Evolutionary conservation across 2,113 vertebrate species (phyloP).

Genomic region (Columba livia): DNA sequence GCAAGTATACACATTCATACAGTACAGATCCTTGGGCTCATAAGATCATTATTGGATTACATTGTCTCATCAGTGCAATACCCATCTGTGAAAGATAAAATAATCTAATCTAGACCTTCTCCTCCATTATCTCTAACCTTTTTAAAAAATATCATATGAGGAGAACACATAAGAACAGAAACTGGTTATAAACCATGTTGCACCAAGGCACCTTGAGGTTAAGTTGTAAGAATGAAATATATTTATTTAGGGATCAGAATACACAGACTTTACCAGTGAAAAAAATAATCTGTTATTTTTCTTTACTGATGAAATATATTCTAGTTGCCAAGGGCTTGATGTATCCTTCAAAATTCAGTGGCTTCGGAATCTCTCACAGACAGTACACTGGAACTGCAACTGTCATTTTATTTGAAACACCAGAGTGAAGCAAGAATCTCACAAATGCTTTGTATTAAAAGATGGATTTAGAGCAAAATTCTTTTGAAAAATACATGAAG

Average conservation of each 20-base stretch:
- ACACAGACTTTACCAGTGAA: neutral
- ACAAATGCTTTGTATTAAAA: neutral
- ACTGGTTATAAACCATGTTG: neutral
- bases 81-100: neutral
- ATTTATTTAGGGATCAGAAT: slow-evolving; percentile 31
- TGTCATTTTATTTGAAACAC: neutral
- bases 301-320: neutral
- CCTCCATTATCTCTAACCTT: neutral
- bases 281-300: neutral
- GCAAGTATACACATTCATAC: slow-evolving; percentile 3
- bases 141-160: neutral
- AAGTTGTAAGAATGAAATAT: neutral
- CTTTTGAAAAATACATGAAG: slow-evolving; percentile 7
- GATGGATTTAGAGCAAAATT: slow-evolving; percentile 17
- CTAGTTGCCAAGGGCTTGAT: neutral
- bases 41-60: slow-evolving; percentile 2
- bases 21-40: neutral
- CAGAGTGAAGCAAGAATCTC: neutral
- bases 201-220: neutral
- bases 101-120: neutral
- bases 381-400: neutral
- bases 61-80: neutral
- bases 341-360: slow-evolving; percentile 7
- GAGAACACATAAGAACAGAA: neutral
- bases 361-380: neutral